Base-by-base conservation (phyloP, 2,113 vertebrate genomes). In the Antechinus stuartii region DNA sequence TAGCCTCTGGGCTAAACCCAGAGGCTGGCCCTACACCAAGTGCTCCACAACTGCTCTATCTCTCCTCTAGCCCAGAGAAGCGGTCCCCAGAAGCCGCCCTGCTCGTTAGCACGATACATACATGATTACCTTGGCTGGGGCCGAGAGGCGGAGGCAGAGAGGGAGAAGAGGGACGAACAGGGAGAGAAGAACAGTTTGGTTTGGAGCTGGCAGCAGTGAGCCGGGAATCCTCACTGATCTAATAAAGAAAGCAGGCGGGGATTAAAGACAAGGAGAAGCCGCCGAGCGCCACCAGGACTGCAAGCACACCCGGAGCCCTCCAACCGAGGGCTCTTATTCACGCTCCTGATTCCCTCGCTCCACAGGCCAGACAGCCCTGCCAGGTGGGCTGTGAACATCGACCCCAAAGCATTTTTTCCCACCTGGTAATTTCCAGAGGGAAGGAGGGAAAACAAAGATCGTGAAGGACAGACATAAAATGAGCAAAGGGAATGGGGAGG, bases 71-170 rank as follows among this genome's bases (percentile, higher is more conserved):
- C 98, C 98, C 96, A 96, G 94, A 98, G 97, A 97, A 98, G 96
- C 96, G 98, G 97, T 98, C 98, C 98, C 98, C 89, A 90, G 47
- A 68, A 97, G 94, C 95, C 96, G 98, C 98, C 98, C 98, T 95
- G 97, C 97, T 97, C 97, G 98, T 98, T 98, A 98, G 98, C 98
- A 98, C 97, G 99, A 99, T 98, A 99, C 99, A 99, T 98, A 99
- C 98, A 98, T 98, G 98, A 99, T 99, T 99, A 99, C 99, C 99
- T 99, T 99, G 99, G 99, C 99, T 99, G 99, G 99, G 99, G 99
- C 98, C 98, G 99, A 99, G 98, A 98, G 99, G 99, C 98, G 98
- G 99, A 98, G 99, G 98, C 98, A 99, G 98, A 98, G 99, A 99
- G 97, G 99, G 98, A 97, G 99, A 99, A 54, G 98, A 97, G 97